Conservation (phyloP, 2,797 vertebrate genomes). For the Neopelma chrysocephalum region DNA sequence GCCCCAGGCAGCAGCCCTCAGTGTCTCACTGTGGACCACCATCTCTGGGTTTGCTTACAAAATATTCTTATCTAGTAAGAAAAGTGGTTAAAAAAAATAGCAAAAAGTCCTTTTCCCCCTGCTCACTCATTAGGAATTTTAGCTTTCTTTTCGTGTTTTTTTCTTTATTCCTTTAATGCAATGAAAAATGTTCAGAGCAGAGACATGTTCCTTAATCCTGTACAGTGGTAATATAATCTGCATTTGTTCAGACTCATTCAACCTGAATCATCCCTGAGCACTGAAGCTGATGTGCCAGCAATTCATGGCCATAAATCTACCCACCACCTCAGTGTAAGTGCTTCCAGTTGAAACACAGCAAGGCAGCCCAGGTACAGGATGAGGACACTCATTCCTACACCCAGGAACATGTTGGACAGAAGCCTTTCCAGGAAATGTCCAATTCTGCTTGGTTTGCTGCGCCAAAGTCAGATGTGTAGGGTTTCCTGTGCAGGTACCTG, state of each 20-base stretch:
- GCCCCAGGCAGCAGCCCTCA: background rate
- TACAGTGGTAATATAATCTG: background rate
- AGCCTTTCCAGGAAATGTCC: background rate
- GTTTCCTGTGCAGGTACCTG: fast-evolving
- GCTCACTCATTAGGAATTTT: background rate
- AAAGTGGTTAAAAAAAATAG: background rate
- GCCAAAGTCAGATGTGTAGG: background rate
- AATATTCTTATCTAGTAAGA: background rate
- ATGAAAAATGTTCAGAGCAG: background rate
- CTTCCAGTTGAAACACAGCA: background rate
- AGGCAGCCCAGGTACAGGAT: background rate
- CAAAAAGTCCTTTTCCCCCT: background rate
- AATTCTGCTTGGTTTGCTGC: background rate
- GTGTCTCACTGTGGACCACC: background rate
- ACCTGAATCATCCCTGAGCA: background rate
- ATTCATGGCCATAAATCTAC: background rate
- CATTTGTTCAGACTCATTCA: conserved; percentile 17
- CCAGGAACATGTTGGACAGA: background rate
- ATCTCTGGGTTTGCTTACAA: background rate
- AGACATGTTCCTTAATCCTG: conserved; percentile 1
- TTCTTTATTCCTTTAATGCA: background rate
- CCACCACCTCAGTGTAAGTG: background rate
- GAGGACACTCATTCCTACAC: background rate
- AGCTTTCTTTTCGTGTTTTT: background rate
- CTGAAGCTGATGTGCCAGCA: background rate